phyloP scores from a whole-genome alignment of 2,113 vertebrate genomes.

The Gyps fulvus region DNA sequence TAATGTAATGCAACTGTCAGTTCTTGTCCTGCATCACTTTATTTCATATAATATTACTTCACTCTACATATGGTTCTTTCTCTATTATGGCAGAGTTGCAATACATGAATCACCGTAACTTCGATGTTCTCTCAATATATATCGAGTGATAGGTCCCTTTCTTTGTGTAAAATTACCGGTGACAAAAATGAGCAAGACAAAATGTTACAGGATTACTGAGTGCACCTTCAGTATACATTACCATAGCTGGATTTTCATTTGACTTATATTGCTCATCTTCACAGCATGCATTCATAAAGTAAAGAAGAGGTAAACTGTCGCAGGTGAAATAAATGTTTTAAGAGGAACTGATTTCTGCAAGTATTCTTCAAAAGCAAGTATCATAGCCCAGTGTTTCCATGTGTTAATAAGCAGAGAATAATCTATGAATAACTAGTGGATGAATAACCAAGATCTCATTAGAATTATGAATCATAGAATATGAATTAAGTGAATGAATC shows the following conservation, averaged over 20 bases:
- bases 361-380: constrained; percentile 21
- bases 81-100: background rate
- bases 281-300: background rate
- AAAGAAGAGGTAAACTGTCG: background rate
- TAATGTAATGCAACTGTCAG: constrained; percentile 13
- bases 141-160: background rate
- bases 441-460: constrained; percentile 38
- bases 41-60: constrained; percentile 42
- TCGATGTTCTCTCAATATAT: background rate
- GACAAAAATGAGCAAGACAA: background rate
- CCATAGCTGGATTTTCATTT: background rate
- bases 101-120: constrained; percentile 23
- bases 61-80: background rate
- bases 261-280: background rate
- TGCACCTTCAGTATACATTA: background rate
- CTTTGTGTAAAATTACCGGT: background rate
- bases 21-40: constrained; percentile 29
- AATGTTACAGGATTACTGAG: background rate
- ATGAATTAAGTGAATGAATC: constrained; percentile 14
- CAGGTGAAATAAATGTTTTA: background rate
- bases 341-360: background rate
- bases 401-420: background rate
- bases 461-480: constrained; percentile 23
- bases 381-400: background rate
- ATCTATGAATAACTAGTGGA: constrained; percentile 24